Evolutionary conservation across 2,888 invertebrate genomes (phyloP).

Genomic region (Ommatoiulus sabulosus): DNA sequence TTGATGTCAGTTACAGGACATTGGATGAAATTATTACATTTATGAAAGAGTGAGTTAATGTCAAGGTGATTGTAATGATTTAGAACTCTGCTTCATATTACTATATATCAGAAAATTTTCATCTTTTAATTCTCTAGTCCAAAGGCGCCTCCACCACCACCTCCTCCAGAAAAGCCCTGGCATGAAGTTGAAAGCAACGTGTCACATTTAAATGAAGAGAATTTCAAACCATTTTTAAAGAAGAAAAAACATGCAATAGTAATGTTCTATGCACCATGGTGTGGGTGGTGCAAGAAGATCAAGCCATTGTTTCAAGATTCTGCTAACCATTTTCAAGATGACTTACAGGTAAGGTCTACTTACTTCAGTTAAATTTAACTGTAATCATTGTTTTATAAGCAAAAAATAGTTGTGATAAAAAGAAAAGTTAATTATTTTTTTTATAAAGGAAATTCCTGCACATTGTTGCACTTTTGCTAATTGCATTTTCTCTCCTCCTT

Average conservation of each 20-base stretch:
- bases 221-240: constrained; percentile 80
- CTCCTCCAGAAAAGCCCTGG: constrained; percentile 86
- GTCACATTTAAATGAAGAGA: constrained; percentile 79
- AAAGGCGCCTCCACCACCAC: constrained; percentile 79
- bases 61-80: neutral
- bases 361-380: no score
- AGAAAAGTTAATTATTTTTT: no score
- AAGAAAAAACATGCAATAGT: constrained; percentile 88
- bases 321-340: constrained; percentile 80
- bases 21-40: constrained; percentile 83
- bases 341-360: constrained; percentile 75
- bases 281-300: constrained; percentile 88
- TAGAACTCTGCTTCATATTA: no score
- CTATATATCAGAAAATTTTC: no score
- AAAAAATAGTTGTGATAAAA: no score
- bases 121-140: no score
- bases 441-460: no score
- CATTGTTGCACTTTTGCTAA: no score
- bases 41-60: constrained; percentile 76
- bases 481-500: no score
- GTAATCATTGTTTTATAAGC: no score
- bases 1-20: constrained; percentile 82
- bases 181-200: constrained; percentile 79
- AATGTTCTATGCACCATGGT: constrained; percentile 96
- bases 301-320: constrained; percentile 85